A percentile compares a stretch with the other conserved stretches of the same genome.
These are phyloP conservation scores for Glossophaga mutica DNA, from an alignment of 2,797 vertebrate species.

Conservation along the genomic window DNA sequence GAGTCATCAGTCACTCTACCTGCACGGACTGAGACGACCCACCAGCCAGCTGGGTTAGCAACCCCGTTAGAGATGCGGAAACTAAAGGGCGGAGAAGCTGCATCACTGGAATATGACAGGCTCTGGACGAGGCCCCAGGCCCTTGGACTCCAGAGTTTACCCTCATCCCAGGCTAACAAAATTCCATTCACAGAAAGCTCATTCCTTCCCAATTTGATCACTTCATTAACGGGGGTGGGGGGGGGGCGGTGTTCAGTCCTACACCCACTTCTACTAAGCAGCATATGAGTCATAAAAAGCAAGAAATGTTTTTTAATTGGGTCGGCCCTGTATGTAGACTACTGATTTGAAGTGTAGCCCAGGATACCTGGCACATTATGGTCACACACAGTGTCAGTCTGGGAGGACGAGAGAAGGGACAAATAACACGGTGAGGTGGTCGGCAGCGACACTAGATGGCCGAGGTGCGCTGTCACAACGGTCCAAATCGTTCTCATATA, in stretches of 20 bases:
- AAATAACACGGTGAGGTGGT: not conserved
- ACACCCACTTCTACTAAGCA: not conserved
- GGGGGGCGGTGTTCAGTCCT: not conserved
- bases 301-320: not conserved
- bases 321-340: not conserved
- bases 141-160: not conserved
- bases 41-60: not conserved
- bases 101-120: not conserved
- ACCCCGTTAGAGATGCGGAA: not conserved
- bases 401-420: conserved; percentile 15
- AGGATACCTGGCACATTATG: not conserved
- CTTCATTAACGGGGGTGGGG: not conserved
- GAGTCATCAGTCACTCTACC: not conserved
- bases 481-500: not conserved
- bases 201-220: not conserved
- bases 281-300: not conserved
- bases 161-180: not conserved
- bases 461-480: not conserved
- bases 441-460: not conserved
- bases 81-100: not conserved
- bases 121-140: not conserved
- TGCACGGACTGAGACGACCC: not conserved
- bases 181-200: not conserved
- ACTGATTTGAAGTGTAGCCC: not conserved
- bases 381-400: not conserved